phyloP scores from a whole-genome alignment of 2,113 vertebrate genomes.

The Xenotilapia leptura region DNA sequence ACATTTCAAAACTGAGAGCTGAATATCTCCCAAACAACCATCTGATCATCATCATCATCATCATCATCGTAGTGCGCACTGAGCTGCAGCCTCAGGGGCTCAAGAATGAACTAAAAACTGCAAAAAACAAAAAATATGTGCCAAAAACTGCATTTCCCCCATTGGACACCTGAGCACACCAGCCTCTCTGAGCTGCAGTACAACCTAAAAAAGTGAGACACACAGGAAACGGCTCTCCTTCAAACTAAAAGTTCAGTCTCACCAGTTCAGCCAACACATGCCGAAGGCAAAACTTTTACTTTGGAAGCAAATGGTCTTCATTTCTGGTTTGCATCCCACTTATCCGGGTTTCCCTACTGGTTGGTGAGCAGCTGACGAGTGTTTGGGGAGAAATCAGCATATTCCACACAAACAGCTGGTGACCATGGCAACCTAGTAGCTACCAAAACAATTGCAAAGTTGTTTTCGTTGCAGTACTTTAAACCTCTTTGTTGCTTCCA shows the following conservation, averaged over 20 bases:
- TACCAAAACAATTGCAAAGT: not conserved
- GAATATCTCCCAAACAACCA: not conserved
- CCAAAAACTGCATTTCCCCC: not conserved
- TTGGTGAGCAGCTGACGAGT: not conserved
- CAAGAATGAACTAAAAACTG: not conserved
- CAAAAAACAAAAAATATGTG: not conserved
- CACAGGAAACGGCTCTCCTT: not conserved
- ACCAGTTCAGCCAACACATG: not conserved
- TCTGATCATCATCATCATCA: not conserved
- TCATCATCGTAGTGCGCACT: not conserved
- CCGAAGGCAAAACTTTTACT: not conserved
- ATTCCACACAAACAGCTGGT: not conserved
- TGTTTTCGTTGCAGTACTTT: not conserved
- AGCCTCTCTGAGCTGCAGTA: not conserved
- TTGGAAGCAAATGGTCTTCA: not conserved
- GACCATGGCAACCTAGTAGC: not conserved
- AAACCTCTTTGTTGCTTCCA: not conserved
- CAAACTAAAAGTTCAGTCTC: not conserved
- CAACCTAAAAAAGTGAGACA: not conserved
- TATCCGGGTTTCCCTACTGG: not conserved
- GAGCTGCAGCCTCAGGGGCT: not conserved
- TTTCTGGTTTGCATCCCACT: not conserved
- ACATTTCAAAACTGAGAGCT: not conserved
- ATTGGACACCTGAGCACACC: not conserved
- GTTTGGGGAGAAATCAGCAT: not conserved